phyloP scores from a whole-genome alignment of 1,140 invertebrate genomes.

The Bilobella aurantiaca region DNA sequence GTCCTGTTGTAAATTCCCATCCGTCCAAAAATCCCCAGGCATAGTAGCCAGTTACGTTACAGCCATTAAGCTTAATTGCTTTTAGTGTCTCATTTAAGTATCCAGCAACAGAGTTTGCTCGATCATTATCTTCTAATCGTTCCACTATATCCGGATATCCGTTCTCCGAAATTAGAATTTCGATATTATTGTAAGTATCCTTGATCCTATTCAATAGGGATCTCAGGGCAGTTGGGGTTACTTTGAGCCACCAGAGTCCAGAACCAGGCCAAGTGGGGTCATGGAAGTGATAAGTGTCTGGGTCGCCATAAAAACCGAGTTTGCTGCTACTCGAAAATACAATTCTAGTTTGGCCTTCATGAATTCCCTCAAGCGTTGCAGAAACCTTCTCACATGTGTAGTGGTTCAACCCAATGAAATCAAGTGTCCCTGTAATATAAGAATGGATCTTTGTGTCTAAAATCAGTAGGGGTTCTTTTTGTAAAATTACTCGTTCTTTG shows the following conservation, averaged over 20 bases:
- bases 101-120: slow-evolving; percentile 38
- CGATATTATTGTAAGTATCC: slow-evolving; percentile 37
- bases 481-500: no score
- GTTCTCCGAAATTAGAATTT: slow-evolving; percentile 43
- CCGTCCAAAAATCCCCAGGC: slow-evolving; percentile 23
- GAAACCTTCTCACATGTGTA: no score
- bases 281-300: not conserved
- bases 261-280: slow-evolving; percentile 14
- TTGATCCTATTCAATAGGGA: slow-evolving; percentile 40
- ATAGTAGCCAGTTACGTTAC: slow-evolving; percentile 23
- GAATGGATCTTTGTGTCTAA: no score
- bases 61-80: slow-evolving; percentile 23
- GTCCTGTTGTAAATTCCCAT: slow-evolving; percentile 21
- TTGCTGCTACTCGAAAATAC: not conserved
- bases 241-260: slow-evolving; percentile 11
- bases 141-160: slow-evolving; percentile 39
- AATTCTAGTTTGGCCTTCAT: not conserved
- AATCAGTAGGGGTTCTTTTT: no score
- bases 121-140: slow-evolving; percentile 37
- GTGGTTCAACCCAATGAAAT: no score
- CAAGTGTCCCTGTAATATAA: no score
- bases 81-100: slow-evolving; percentile 37
- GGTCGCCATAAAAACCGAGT: not conserved
- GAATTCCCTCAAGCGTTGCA: not conserved
- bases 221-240: slow-evolving; percentile 38